These are phyloP conservation scores for Mythimna impura DNA, from an alignment of 2,888 invertebrate species.

Conservation along the genomic window DNA sequence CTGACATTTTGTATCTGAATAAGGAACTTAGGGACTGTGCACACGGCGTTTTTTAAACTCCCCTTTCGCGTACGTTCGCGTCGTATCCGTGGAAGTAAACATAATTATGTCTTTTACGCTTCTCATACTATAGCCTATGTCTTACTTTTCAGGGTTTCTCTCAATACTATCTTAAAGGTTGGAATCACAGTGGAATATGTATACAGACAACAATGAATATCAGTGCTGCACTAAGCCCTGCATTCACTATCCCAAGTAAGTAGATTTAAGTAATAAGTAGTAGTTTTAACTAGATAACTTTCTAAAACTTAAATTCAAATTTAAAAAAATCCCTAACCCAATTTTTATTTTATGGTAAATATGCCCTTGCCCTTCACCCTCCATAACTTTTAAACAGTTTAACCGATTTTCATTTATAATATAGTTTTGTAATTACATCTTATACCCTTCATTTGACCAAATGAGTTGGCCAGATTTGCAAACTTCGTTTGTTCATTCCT, in stretches of 20 bases:
- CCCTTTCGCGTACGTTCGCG: too few relatives aligned
- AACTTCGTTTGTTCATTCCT: too few relatives aligned
- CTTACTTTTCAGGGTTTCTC: conserved; percentile 80
- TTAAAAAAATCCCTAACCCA: too few relatives aligned
- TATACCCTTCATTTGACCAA: too few relatives aligned
- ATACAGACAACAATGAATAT: conserved; percentile 93
- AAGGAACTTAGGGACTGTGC: not conserved
- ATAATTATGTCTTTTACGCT: too few relatives aligned
- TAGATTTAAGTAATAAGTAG: not conserved
- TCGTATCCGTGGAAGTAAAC: too few relatives aligned
- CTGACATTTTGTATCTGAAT: not conserved
- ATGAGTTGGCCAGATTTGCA: too few relatives aligned
- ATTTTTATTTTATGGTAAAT: too few relatives aligned
- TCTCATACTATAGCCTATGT: not conserved
- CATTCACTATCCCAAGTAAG: conserved; percentile 90
- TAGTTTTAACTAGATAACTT: not conserved
- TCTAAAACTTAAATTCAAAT: too few relatives aligned
- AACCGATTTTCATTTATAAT: too few relatives aligned
- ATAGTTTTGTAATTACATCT: too few relatives aligned
- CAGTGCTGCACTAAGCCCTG: conserved; percentile 95
- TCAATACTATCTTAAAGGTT: conserved; percentile 92
- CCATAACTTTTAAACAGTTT: not conserved
- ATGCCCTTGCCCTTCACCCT: too few relatives aligned
- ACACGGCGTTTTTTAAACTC: not conserved
- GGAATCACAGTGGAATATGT: conserved; percentile 93